Evolutionary conservation across 2,113 vertebrate species (phyloP).

Genomic region (Dendropsophus ebraccatus): DNA sequence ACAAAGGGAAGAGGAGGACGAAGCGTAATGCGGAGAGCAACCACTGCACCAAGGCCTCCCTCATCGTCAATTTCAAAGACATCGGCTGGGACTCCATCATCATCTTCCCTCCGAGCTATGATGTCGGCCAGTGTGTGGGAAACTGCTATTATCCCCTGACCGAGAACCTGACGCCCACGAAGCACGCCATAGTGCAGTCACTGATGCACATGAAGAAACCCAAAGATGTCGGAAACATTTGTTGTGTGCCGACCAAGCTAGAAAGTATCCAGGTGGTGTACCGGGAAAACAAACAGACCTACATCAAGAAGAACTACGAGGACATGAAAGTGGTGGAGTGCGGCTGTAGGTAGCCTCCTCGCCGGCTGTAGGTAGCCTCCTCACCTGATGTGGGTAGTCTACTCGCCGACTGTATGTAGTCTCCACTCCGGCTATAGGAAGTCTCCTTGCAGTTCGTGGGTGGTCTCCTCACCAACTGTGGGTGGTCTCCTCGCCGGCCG

Average conservation of each 20-base stretch:
- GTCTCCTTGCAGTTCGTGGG: too few species aligned
- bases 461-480: too few species aligned
- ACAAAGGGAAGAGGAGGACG: constrained; percentile 64
- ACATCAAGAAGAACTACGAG: constrained; percentile 90
- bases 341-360: constrained; percentile 94
- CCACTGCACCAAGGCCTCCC: constrained; percentile 85
- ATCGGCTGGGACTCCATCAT: constrained; percentile 98
- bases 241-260: constrained; percentile 94
- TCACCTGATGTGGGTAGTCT: too few species aligned
- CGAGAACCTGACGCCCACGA: constrained; percentile 88
- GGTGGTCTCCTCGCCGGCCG: too few species aligned
- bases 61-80: constrained; percentile 91
- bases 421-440: too few species aligned
- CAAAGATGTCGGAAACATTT: constrained; percentile 87
- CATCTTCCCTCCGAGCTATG: constrained; percentile 90
- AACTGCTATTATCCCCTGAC: constrained; percentile 89
- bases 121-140: constrained; percentile 93
- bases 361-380: too few species aligned
- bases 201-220: constrained; percentile 89
- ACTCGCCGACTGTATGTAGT: too few species aligned
- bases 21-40: constrained; percentile 77
- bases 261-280: constrained; percentile 94
- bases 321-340: constrained; percentile 97
- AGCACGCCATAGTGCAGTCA: constrained; percentile 93
- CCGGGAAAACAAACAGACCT: constrained; percentile 84